Percentiles rank a stretch among this genome's conserved stretches.
These are phyloP conservation scores for Anoplophora glabripennis DNA, from an alignment of 1,140 invertebrate genomes.

Conservation along the genomic window DNA sequence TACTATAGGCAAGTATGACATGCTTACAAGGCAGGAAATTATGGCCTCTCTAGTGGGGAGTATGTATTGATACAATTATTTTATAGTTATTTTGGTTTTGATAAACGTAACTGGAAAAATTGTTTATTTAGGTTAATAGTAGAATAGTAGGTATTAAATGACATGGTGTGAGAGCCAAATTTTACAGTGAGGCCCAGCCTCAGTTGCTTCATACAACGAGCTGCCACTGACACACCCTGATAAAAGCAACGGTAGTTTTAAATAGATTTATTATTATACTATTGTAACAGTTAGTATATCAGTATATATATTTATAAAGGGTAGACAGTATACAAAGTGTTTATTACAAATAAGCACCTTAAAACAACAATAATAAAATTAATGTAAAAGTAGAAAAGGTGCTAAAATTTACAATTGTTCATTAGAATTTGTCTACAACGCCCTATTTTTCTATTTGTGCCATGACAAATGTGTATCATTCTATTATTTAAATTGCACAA, in stretches of 20 bases:
- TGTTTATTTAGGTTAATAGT: no score
- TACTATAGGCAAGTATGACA: no score
- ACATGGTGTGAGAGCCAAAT: no score
- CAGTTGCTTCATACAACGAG: no score
- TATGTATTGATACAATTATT: no score
- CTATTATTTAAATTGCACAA: slow-evolving; percentile 2
- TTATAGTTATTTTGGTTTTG: no score
- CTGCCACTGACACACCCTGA: no score
- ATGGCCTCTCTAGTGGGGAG: no score
- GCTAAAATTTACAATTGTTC: background rate
- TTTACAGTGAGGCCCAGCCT: no score
- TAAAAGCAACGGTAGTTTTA: slow-evolving; percentile 11
- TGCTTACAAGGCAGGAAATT: no score
- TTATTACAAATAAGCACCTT: slow-evolving; percentile 34
- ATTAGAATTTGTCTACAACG: slow-evolving; percentile 23
- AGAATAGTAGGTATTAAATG: no score
- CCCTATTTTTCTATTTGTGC: slow-evolving; percentile 14
- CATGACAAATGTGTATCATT: slow-evolving; percentile 1
- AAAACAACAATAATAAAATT: slow-evolving; percentile 15
- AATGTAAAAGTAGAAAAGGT: slow-evolving; percentile 10
- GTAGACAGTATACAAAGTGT: slow-evolving; percentile 38
- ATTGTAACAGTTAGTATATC: slow-evolving; percentile 26
- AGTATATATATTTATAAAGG: slow-evolving; percentile 33
- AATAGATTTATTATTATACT: slow-evolving; percentile 23
- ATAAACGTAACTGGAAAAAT: no score